Evolutionary conservation across 2,113 vertebrate species (phyloP), one percentile per base, ranked within the genome.

Genomic region (Pycnonotus jocosus): DNA sequence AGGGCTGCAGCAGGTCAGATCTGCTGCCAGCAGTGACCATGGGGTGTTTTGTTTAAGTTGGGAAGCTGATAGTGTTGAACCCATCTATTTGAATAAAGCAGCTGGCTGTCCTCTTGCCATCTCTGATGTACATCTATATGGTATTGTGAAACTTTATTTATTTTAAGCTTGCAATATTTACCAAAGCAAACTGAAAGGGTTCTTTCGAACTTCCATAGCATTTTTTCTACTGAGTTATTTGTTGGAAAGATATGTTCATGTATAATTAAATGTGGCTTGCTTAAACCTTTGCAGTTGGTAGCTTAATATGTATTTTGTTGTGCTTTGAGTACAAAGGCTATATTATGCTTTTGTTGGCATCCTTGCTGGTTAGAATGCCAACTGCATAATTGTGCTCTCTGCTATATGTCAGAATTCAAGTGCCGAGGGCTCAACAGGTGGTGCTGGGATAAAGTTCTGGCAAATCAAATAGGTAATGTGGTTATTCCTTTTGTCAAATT

Each of bases 401-500:
- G 98, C 96, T 97, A 28, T 96, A 96, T 97, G 97, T 98, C 98
- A 98, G 96, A 58, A 92, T 96, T 93, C 24, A 42, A 98, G 94
- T 88, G 97, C 98, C 92, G 93, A 95, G 94, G 97, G 97, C 98
- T 97, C 97, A 97, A 97, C 98, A 98, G 98, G 98, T 98, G 98
- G 98, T 96, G 95, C 70, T 96, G 90, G 96, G 97, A 97, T 97
- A 98, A 97, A 97, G 94, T 97, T 98, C 96, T 98, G 98, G 98
- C 98, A 98, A 98, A 97, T 98, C 98, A 98, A 96, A 96, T 86
- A 97, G 95, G 97, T 97, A 97, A 97, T 57, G 95, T 40, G 12
- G 97, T 98, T 98, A 97, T 98, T 97, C 94, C 97, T 98, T 97
- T 97, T 98, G 98, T 98, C 97, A 98, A 98, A 98, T 97, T 97